Base-by-base conservation (phyloP, 2,888 invertebrate genomes). In the Thecocarcelia acutangulata region DNA sequence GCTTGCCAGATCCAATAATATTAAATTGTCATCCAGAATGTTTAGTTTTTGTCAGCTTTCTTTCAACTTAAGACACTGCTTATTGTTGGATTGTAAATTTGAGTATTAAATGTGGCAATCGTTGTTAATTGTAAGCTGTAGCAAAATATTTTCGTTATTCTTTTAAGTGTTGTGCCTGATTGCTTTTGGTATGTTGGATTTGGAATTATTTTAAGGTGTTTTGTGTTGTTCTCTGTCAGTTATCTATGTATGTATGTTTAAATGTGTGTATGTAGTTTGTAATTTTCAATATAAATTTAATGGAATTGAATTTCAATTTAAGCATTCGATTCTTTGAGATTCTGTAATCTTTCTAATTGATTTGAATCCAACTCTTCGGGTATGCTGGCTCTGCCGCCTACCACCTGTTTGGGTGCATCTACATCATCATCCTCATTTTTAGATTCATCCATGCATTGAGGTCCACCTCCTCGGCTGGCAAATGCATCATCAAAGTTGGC, bases 251-350 rank as follows among this genome's bases (percentile, higher is more conserved):
- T 61, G 17, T 61, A 19, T 69, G 24, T 52, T 24, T 69, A 54
- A 44, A 37, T 68, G 46, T 59, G 42, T 3, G 42, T 68, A 44
- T 75, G 33, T 8, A 64, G 19, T 52, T 52, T 28, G 19, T 21
- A 33, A 59, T 1, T 59, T 75, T 59, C 5, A n/a, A n/a, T n/a
- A n/a, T n/a, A n/a, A n/a, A n/a, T 72, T 40, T 44, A 33, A 58
- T 46, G 28, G 33, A 42, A 46, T 68, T 21, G 54, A 50, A 54
- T 21, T 61, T 54, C n/a, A 63, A 46, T 85, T 91, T 95, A 97
- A 92, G 97, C 97, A 91, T 97, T 97, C 82, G 97, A 97, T 91
- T 97, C 97, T 91, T 97, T 97, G 79, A 97, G 93, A 89, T 96
- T 95, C 89, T 97, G 96, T 86, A 97, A 93, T 89, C 96, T 94